phyloP scores from a whole-genome alignment of 2,888 invertebrate species.

The Entomobrya proxima region DNA sequence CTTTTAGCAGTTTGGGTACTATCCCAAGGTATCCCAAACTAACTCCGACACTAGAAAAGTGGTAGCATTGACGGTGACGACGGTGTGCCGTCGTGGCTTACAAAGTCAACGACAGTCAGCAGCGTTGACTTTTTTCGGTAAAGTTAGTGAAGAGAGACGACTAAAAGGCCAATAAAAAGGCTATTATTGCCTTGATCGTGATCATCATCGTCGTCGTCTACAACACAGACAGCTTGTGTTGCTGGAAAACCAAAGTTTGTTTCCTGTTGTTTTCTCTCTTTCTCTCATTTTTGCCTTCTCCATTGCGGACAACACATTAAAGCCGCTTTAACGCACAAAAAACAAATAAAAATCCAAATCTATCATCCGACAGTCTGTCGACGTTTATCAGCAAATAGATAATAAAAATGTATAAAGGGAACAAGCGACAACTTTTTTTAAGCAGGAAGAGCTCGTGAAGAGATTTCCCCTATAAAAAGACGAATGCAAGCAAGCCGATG shows the following conservation, averaged over 20 bases:
- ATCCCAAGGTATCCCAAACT: no score
- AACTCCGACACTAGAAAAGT: background rate
- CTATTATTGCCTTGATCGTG: constrained; percentile 50
- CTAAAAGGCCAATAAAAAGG: constrained; percentile 51
- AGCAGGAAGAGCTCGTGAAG: background rate
- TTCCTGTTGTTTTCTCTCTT: background rate
- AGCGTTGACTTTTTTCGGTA: constrained; percentile 13
- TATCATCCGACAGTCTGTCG: background rate
- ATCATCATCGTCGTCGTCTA: background rate
- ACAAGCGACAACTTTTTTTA: background rate
- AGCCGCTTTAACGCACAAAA: background rate
- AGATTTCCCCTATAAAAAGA: no score
- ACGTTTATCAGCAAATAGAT: constrained; percentile 12
- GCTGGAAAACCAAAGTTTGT: constrained; percentile 27
- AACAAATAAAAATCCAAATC: background rate
- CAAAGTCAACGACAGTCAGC: constrained; percentile 6
- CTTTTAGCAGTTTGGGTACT: background rate
- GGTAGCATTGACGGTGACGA: no score
- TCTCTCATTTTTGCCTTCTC: background rate
- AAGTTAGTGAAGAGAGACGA: background rate
- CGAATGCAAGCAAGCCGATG: no score
- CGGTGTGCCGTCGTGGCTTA: background rate
- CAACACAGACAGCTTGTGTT: background rate
- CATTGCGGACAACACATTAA: background rate
- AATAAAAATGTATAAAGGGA: background rate